Evolutionary conservation across 37 sponge, comb jelly and placozoan genomes (phyloP).

Genomic region (Crambe crambe): DNA sequence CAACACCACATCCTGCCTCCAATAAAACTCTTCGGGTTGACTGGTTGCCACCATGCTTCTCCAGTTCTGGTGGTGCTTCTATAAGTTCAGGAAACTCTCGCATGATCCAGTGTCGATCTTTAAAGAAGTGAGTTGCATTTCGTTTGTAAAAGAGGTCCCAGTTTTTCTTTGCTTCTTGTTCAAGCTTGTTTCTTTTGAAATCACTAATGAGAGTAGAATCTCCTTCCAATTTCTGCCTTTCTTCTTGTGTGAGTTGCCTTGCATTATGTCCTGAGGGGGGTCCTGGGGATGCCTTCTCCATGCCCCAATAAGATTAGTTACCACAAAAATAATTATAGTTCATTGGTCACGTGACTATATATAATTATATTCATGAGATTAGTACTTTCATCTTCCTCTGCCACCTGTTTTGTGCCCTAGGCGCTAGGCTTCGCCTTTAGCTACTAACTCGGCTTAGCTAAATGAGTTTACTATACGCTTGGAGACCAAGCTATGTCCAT

Average conservation of each 20-base stretch:
- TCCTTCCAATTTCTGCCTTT: slow-evolving; percentile 37
- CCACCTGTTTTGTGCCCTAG: neutral
- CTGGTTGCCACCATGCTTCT: neutral
- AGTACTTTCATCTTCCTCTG: neutral
- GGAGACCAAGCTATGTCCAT: slow-evolving; percentile 39
- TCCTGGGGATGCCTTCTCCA: neutral
- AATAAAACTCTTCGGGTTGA: slow-evolving; percentile 47
- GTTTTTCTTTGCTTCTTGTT: slow-evolving; percentile 87
- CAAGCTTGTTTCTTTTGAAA: slow-evolving; percentile 84
- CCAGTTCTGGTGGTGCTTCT: slow-evolving; percentile 19
- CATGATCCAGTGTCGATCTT: slow-evolving; percentile 96
- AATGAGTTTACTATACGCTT: neutral
- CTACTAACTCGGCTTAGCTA: neutral
- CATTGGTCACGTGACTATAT: slow-evolving; percentile 15
- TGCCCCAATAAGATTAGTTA: neutral
- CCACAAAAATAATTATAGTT: neutral
- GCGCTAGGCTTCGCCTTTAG: neutral
- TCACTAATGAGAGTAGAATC: slow-evolving; percentile 64
- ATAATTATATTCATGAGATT: slow-evolving; percentile 30
- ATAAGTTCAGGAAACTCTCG: slow-evolving; percentile 90
- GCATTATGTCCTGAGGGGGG: slow-evolving; percentile 15
- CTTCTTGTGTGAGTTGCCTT: slow-evolving; percentile 60
- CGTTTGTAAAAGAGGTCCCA: slow-evolving; percentile 99
- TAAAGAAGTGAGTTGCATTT: slow-evolving; percentile 94
- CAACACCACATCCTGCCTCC: slow-evolving; percentile 98